Evolutionary conservation across 2,797 vertebrate species (phyloP).

Genomic region (Podarcis lilfordi): DNA sequence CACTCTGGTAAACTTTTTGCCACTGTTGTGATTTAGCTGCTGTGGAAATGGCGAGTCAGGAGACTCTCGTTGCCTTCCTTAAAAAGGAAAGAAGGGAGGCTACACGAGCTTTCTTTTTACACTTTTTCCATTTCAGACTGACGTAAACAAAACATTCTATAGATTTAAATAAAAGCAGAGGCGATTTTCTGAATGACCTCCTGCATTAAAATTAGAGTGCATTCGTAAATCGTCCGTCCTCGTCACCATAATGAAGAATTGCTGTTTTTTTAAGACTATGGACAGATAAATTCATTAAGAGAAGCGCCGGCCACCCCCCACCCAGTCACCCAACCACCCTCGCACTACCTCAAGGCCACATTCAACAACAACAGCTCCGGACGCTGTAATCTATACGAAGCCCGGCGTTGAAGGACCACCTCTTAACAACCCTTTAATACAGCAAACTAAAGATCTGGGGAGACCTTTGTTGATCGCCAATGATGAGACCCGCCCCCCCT

Average conservation of each 20-base stretch:
- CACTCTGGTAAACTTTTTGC: not conserved
- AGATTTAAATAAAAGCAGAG: not conserved
- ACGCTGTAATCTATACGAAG: not conserved
- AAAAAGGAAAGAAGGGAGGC: not conserved
- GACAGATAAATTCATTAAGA: not conserved
- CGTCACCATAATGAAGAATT: not conserved
- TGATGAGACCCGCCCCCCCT: not conserved
- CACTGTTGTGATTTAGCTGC: not conserved
- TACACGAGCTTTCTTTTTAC: not conserved
- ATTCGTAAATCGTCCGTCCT: not conserved
- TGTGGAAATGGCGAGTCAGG: not conserved
- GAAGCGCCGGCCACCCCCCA: not conserved
- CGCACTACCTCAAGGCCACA: slow-evolving; percentile 23
- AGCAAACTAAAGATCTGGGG: not conserved
- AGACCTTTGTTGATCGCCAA: not conserved
- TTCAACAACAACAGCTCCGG: slow-evolving; percentile 16
- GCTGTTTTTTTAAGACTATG: not conserved
- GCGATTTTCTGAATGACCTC: not conserved
- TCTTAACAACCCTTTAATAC: not conserved
- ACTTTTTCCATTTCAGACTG: not conserved
- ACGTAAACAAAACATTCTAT: not conserved
- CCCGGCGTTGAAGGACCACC: not conserved
- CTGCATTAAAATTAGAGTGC: not conserved
- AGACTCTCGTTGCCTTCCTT: not conserved
- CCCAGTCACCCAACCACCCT: not conserved